phyloP scores from a whole-genome alignment of 2,888 invertebrate genomes.

The Enchytraeus crypticus region DNA sequence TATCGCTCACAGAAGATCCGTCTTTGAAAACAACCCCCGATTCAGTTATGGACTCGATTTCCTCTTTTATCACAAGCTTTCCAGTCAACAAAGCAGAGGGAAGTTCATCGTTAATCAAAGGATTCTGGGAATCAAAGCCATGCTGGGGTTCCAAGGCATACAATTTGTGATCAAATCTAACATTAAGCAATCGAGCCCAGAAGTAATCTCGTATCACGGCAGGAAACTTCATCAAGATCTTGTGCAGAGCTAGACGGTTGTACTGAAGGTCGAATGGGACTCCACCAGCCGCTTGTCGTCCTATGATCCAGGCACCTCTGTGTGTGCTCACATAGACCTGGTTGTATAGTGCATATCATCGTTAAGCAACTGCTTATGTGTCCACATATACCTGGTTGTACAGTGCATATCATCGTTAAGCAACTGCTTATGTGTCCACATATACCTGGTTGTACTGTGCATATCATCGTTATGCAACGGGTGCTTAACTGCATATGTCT shows the following conservation, averaged over 20 bases:
- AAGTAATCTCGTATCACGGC: conserved; percentile 46
- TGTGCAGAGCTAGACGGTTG: not conserved
- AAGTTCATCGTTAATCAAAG: conserved; percentile 49
- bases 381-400: no score
- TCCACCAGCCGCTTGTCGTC: conserved; percentile 37
- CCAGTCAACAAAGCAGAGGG: conserved; percentile 28
- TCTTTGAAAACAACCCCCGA: conserved; percentile 41
- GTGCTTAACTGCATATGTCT: no score
- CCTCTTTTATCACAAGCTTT: no score
- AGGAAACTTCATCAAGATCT: no score
- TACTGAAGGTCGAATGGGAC: conserved; percentile 33
- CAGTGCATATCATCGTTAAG: no score
- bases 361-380: no score
- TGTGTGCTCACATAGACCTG: conserved; percentile 50
- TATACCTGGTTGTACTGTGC: no score
- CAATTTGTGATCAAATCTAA: conserved; percentile 25
- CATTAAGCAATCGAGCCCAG: conserved; percentile 43
- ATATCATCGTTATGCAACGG: no score
- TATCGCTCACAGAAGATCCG: conserved; percentile 37
- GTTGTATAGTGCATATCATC: no score
- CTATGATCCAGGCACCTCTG: conserved; percentile 49
- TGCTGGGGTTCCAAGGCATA: conserved; percentile 34
- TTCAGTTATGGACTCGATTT: no score
- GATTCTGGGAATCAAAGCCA: conserved; percentile 34
- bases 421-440: no score